phyloP scores from a whole-genome alignment of 53 echinoderm and acorn worm species.

The Mesocentrotus franciscanus region DNA sequence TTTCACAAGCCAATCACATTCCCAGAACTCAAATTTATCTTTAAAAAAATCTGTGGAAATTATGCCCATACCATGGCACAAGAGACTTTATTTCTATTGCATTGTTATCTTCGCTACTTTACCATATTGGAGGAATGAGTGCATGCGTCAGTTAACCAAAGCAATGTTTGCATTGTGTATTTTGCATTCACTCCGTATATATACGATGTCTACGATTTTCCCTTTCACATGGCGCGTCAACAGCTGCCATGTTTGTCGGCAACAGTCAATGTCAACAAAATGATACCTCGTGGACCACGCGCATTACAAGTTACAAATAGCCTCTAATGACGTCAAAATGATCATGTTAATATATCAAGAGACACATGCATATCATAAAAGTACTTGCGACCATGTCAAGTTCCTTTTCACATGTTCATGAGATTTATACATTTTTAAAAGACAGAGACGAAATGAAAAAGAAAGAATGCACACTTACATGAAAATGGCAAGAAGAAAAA shows the following conservation, averaged over 20 bases:
- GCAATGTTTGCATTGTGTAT: no score
- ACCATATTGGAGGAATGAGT: no score
- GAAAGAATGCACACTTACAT: not conserved
- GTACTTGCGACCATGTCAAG: not conserved
- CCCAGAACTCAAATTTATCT: no score
- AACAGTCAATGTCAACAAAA: not conserved
- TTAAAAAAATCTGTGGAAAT: no score
- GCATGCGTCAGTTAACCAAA: no score
- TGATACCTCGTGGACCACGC: not conserved
- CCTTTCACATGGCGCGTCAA: no score
- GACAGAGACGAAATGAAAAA: not conserved
- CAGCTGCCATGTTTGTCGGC: not conserved
- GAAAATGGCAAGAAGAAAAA: slow-evolving; percentile 5
- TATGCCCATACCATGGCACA: no score
- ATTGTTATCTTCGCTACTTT: no score
- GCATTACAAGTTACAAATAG: not conserved
- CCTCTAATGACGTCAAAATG: not conserved
- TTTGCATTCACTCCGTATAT: no score
- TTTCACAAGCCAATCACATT: no score
- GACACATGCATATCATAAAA: not conserved
- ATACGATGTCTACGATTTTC: no score
- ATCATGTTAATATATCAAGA: not conserved
- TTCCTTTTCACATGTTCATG: not conserved
- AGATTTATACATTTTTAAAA: not conserved
- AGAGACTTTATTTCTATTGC: no score